Base-by-base conservation (phyloP, 2,888 invertebrate species). In the Syrista parreyssii region DNA sequence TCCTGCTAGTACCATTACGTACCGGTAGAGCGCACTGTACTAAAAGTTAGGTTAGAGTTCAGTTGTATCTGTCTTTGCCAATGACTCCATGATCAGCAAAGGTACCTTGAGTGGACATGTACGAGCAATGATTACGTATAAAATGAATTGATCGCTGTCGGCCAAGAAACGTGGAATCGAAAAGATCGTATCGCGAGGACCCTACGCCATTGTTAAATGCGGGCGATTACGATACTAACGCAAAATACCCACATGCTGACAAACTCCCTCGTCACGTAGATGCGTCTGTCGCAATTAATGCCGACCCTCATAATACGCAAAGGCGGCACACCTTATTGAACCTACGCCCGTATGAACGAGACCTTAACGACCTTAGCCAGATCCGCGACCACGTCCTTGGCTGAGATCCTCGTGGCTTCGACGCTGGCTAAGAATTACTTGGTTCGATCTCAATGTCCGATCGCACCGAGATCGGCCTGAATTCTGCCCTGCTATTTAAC, bases 271-370 rank as follows among this genome's bases (percentile, higher is more conserved):
- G 74, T 35, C 71, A 31, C 71, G 32, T 23, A 71, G 33, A 31
- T 2, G 31, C 71, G 30, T 33, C 74, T 83, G 83, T 83, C 81
- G 82, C 83, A 84, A 84, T 84, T 84, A 83, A 82, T 84, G 71
- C 81, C 82, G 76, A 73, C 84, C 86, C 84, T 84, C 84, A 86
- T 85, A 84, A 85, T 23, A 23, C 55, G 55, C 55, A 55, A 55
- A 9, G 55, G 23, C 55, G 55, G 55, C 55, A 23, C 23, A 55
- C 23, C 55, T 55, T 23, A 23, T 55, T 55, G 55, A 55, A 55
- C 55, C 33, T 72, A 11, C 4, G 68, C 72, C 76, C 76, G 72
- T 55, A 72, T 76, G 32, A 74, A 77, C 68, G 32, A 74, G 74
- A 74, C 74, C 68, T 77, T 74, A 74, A 76, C 72, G 32, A 36